These are phyloP conservation scores for Trachemys scripta DNA, from an alignment of 2,113 vertebrate species.

Conservation along the genomic window DNA sequence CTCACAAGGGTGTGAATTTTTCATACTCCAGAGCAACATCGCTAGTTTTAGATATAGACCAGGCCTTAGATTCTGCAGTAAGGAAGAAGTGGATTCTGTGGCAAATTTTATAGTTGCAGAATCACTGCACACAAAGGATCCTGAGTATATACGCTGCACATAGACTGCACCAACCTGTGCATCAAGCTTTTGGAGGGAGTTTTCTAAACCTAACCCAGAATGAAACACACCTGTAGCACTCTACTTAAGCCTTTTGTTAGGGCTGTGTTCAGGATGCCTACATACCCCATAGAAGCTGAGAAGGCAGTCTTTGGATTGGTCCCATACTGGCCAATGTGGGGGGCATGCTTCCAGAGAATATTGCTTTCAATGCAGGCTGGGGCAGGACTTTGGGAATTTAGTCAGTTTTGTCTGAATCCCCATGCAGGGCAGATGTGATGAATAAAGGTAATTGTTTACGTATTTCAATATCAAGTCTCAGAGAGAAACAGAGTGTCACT, in stretches of 20 bases:
- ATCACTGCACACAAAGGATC: neutral
- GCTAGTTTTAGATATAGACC: neutral
- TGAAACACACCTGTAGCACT: neutral
- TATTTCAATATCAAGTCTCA: constrained; percentile 71
- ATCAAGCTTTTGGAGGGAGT: neutral
- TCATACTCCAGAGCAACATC: neutral
- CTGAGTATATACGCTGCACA: accelerated
- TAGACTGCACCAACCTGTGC: neutral
- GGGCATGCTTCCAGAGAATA: neutral
- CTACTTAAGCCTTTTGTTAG: neutral
- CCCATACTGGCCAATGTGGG: accelerated
- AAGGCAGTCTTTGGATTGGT: accelerated
- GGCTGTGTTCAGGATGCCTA: neutral
- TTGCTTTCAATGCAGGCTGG: constrained; percentile 46
- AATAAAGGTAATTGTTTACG: constrained; percentile 69
- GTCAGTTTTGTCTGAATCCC: constrained; percentile 38
- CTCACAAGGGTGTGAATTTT: neutral
- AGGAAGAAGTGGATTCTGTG: neutral
- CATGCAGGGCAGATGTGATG: constrained; percentile 24
- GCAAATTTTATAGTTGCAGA: neutral
- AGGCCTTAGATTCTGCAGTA: neutral
- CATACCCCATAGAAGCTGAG: accelerated
- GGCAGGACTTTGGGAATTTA: constrained; percentile 65
- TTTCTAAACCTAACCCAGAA: neutral
- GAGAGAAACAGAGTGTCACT: constrained; percentile 49